Evolutionary conservation across 2,113 vertebrate genomes (phyloP), one percentile per base, ranked within the genome.

Genomic region (Otolemur garnettii): DNA sequence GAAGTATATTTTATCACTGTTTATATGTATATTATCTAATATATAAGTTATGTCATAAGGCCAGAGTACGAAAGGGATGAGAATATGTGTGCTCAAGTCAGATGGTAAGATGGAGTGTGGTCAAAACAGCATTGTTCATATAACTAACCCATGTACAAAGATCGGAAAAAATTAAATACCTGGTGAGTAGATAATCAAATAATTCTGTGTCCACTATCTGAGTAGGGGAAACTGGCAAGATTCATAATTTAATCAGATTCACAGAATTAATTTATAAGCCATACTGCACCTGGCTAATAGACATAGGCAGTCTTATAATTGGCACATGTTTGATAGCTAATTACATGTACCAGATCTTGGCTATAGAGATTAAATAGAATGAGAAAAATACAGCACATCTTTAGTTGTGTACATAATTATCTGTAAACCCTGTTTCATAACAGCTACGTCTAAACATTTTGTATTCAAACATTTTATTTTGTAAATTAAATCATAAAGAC

Each of bases 391-490:
- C 4, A 88, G 22, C 28, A 78, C 17, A 87, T 69, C 9, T 80
- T 92, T 55, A 64, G 7, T 38, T 86, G 22, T 68, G 7, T 53
- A 66, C 4, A 55, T 83, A 93, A 91, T 92, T 91, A 69, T 59
- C 86, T 22, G 12, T 93, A 96, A 89, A 78, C 14, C 28, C 12
- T 90, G 45, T 59, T 93, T 35, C 7, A 86, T 35, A 83, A 89
- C 7, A 72, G 2, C 33, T 93, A 74, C 38, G 72, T 95, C 33
- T 86, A 50, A 91, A 93, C 79, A 85, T 42, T 78, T 68, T 85
- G 17, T 33, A 74, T 66, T 64, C 30, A 93, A 91, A 80, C 42
- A 71, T 66, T 94, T 89, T 60, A 96, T 71, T 91, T 91, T 87
- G 0, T 66, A 92, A 84, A 71, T 62, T 90, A 7, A 87, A 77